Evolutionary conservation across 1,140 invertebrate species (phyloP).

Genomic region (Dendrolimus kikuchii): DNA sequence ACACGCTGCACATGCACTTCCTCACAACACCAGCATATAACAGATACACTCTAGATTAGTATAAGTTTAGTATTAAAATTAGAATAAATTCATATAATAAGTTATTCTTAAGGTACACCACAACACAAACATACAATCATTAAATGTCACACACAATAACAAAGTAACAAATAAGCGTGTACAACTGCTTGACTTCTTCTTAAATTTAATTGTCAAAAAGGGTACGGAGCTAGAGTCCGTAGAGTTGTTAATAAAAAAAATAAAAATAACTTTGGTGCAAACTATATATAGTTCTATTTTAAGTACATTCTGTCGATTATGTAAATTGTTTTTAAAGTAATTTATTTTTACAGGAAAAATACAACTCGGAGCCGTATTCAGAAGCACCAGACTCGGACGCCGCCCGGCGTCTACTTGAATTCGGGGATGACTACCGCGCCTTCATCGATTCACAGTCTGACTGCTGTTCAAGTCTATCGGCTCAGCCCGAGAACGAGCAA

Average conservation of each 20-base stretch:
- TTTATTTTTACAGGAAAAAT: conserved; percentile 82
- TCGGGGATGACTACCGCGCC: conserved; percentile 92
- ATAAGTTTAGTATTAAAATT: too few relatives aligned
- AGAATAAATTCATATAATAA: too few relatives aligned
- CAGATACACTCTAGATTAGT: too few relatives aligned
- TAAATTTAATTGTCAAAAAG: too few relatives aligned
- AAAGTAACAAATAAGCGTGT: too few relatives aligned
- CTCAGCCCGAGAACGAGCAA: conserved; percentile 75
- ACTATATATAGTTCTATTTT: neutral
- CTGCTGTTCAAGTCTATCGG: conserved; percentile 83
- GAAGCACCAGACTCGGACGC: conserved; percentile 91
- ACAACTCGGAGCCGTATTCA: conserved; percentile 92
- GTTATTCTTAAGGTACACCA: too few relatives aligned
- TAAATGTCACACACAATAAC: too few relatives aligned
- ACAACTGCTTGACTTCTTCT: too few relatives aligned
- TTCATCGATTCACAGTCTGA: conserved; percentile 91
- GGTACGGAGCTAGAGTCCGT: conserved; percentile 4
- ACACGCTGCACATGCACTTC: too few relatives aligned
- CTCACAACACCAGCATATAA: too few relatives aligned
- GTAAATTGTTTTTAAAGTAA: conserved; percentile 5
- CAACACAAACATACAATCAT: too few relatives aligned
- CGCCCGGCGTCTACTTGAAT: conserved; percentile 85
- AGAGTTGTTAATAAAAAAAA: too few relatives aligned
- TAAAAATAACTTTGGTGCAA: neutral
- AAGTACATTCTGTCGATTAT: neutral